Base-by-base conservation (phyloP, 2,113 vertebrate genomes). In the Rhea americana region DNA sequence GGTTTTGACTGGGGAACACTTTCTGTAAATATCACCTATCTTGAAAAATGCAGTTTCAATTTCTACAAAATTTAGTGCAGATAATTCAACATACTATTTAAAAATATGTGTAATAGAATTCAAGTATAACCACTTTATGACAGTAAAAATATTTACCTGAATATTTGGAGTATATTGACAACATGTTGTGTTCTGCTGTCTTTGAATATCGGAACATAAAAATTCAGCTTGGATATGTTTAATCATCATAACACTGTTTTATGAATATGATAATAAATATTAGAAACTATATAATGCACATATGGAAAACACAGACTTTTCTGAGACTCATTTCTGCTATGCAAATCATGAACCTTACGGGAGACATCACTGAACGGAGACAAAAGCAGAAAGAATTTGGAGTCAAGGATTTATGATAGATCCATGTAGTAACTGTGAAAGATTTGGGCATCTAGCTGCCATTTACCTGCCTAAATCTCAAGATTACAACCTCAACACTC, bases 31-130 rank as follows among this genome's bases (percentile, higher is more conserved):
- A 70, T 51, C 30, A 71, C n/a, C 30, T 75, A 21, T 6, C 4
- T 55, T 55, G n/a, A 82, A 93, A 93, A 89, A 82, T 21, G 10
- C 32, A 45, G 19, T 73, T 96, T 91, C 73, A 67, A 21, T 72
- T 83, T 85, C 39, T 75, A 15, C 59, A 76, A 66, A 92, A 41
- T 5, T 84, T 93, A 78, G 39, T 89, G 25, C 9, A 66, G 25
- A 65, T 4, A 75, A 74, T 50, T 81, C 83, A n/a, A 51, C n/a
- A 68, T 50, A 15, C 3, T 41, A 14, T 86, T 90, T 67, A 56
- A 85, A 85, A 91, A 88, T 63, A 63, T 3, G 37, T 3, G 7
- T 26, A 17, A 9, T 87, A 11, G 79, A 87, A 87, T 47, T 83
- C 2, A 87, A 93, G 63, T 13, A 70, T 53, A 88, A 81, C 50